Evolutionary conservation across 2,888 invertebrate genomes (phyloP), one percentile per base, ranked within the genome.

Genomic region (Gnatocerus cornutus): DNA sequence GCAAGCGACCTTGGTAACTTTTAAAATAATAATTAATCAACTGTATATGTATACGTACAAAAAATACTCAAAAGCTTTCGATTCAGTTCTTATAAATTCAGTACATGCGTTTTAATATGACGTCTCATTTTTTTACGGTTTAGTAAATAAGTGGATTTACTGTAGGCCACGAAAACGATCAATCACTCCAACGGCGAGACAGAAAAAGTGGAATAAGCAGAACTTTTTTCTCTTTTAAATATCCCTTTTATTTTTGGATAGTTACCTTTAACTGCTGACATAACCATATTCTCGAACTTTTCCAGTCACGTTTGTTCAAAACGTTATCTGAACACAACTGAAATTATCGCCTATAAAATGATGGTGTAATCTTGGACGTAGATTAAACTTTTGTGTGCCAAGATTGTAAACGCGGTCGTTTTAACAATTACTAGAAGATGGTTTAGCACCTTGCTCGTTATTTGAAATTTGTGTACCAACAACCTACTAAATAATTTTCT

Each of bases 251-350:
- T 9, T 41, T 12, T 41, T n/a, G 41, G 12, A n/a, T 7, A n/a
- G n/a, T 41, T n/a, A 1, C 2, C 10, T 13, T 12, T 41, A 41
- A 41, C 12, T 41, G 12, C 41, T 13, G 41, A 41, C n/a, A 41
- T 41, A 41, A 41, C 41, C 41, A 13, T 41, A 41, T 41, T 41
- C 41, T 10, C 5, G 41, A 41, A 7, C 10, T 21, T 50, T 50
- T 50, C 48, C 6, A 27, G 48, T 27, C 48, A 50, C 48, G 48
- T 27, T 50, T 50, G 16, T 21, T 46, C 10, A 10, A 6, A 50
- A 50, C 48, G 13, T 46, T 50, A 16, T 50, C 21, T n/a, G 10
- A 50, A 21, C 10, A 8, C 14, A 46, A 37, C 37, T 16, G 46
- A 10, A 50, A 21, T 46, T 21, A 50, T 50, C 10, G 48, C 27